phyloP scores from a whole-genome alignment of 2,797 vertebrate species.

The Numenius phaeopus region DNA sequence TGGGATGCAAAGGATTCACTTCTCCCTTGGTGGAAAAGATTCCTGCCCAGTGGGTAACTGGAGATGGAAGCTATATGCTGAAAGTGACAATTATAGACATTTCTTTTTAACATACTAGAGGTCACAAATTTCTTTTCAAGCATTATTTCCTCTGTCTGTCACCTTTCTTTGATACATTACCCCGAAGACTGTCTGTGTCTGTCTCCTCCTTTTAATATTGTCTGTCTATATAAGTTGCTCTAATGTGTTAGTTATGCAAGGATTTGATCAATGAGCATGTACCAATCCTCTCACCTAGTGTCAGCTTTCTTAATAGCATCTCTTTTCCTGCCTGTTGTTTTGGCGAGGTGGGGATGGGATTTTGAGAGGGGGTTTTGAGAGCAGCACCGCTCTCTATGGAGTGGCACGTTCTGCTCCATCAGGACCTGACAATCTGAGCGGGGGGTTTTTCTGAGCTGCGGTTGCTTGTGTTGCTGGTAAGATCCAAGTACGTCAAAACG shows the following conservation, averaged over 20 bases:
- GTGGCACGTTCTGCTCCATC: background rate
- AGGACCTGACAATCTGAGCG: background rate
- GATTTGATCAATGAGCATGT: background rate
- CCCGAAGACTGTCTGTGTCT: background rate
- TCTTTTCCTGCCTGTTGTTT: background rate
- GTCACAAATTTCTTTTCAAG: constrained; percentile 19
- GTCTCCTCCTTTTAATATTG: background rate
- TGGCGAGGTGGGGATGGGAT: background rate
- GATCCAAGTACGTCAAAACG: background rate
- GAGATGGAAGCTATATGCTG: background rate
- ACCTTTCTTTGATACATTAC: constrained; percentile 13
- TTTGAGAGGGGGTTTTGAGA: background rate
- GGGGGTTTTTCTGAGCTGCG: background rate
- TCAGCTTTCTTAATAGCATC: background rate
- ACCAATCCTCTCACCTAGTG: background rate
- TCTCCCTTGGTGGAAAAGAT: background rate
- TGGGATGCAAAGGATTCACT: background rate
- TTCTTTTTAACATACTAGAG: constrained; percentile 17
- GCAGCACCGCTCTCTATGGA: background rate
- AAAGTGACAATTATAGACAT: background rate
- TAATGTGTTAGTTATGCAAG: background rate
- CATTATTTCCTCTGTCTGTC: constrained; percentile 8
- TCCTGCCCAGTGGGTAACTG: background rate
- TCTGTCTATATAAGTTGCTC: background rate
- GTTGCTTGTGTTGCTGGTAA: background rate